Evolutionary conservation across 2,888 invertebrate species (phyloP), one percentile per base, ranked within the genome.

Genomic region (Latrodectus elegans): DNA sequence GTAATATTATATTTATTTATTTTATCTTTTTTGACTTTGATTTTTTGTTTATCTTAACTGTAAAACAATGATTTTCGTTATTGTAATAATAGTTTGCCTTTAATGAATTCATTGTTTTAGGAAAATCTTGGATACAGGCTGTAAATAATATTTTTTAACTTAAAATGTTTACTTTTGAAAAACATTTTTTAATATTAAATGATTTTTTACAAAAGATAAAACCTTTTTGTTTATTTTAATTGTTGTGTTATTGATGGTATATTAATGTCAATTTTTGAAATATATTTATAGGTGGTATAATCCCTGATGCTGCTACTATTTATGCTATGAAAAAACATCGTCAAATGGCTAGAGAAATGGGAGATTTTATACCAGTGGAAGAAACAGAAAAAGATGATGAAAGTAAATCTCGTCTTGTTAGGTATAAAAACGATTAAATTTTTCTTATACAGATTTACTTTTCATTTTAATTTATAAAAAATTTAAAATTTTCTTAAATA

Each of bases 241-340:
- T 60, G 11, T 11, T 60, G 12, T 60, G 8, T 6, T 38, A 38
- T 38, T 38, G 38, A 38, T 4, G 1, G 38, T 2, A 6, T 38
- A 38, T 38, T 38, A 6, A 38, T 6, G 38, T 38, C 38, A 38
- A 6, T 38, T 38, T 1, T 1, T 38, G 38, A 38, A 38, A 38
- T 38, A 38, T 38, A 15, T 72, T 49, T 6, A 26, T 49, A 94
- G 94, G 94, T 91, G 98, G 98, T 17, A 95, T 95, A 90, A 99
- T 99, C 91, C 99, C 99, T 12, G 99, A 99, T 94, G 99, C 99
- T 12, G 97, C 97, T 79, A 96, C 98, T 94, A 99, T 99, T 92
- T 99, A 99, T 93, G 97, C 97, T 90, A 98, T 98, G 14, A 94
- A 98, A 91, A 99, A 99, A 93, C 95, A 96, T 89, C 94, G 99